Conservation (phyloP, 2,113 vertebrate genomes). For the Paramormyrops kingsleyae region DNA sequence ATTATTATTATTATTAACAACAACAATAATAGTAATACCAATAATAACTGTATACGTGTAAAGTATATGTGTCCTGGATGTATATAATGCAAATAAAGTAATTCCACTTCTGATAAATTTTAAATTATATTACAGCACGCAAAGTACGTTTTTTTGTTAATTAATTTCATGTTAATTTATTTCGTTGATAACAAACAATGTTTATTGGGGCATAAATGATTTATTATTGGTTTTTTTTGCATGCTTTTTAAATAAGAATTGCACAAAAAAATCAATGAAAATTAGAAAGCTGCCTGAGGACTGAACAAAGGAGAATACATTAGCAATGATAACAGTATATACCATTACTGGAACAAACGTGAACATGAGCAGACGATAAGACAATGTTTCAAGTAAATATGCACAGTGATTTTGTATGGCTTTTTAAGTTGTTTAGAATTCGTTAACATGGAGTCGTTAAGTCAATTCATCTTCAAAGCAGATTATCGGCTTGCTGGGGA, state of each 20-base stretch:
- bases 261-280: background rate
- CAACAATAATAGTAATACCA: background rate
- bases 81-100: background rate
- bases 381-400: background rate
- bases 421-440: constrained; percentile 24
- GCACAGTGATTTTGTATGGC: background rate
- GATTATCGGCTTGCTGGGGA: constrained; percentile 37
- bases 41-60: background rate
- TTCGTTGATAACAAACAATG: background rate
- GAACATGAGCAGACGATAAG: background rate
- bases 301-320: background rate
- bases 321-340: background rate
- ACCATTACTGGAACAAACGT: background rate
- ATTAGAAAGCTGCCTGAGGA: background rate
- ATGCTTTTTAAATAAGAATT: background rate
- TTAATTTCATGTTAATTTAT: constrained; percentile 1
- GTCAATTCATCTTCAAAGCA: constrained; percentile 56
- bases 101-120: background rate
- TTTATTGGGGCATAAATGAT: background rate
- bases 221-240: background rate
- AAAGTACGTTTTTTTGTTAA: background rate
- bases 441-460: constrained; percentile 42
- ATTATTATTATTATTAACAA: background rate
- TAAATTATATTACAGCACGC: background rate
- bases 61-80: background rate